Evolutionary conservation across 2,113 vertebrate species (phyloP).

Genomic region (Eulemur macaco): DNA sequence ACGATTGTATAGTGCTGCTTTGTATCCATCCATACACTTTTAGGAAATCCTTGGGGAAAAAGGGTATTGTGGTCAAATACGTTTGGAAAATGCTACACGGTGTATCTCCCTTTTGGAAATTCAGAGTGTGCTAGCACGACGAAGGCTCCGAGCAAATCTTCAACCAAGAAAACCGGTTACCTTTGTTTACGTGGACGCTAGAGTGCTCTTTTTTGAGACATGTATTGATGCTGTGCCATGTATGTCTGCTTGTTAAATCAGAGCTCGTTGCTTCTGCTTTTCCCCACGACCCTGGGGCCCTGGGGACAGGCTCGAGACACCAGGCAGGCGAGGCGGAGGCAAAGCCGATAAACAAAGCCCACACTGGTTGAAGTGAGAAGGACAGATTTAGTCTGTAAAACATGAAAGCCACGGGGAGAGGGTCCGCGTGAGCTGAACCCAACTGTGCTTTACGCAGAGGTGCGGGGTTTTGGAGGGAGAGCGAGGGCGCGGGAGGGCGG

Average conservation of each 20-base stretch:
- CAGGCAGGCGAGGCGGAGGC: not conserved
- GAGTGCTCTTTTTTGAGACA: not conserved
- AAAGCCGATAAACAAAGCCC: not conserved
- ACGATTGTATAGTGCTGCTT: not conserved
- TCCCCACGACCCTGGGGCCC: not conserved
- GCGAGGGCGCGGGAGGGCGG: too few species aligned
- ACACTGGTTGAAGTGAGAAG: not conserved
- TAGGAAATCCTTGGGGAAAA: not conserved
- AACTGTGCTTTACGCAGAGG: not conserved
- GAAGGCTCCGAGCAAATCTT: not conserved
- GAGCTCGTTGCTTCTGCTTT: not conserved
- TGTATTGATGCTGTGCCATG: not conserved
- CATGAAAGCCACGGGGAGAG: not conserved
- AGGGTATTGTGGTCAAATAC: not conserved
- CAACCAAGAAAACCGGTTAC: not conserved
- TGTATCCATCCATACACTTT: not conserved
- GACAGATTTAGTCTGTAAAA: not conserved
- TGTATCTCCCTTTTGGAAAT: not conserved
- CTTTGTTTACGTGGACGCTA: not conserved
- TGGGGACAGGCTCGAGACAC: not conserved
- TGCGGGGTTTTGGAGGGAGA: too few species aligned
- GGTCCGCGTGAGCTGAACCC: not conserved
- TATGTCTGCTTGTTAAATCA: not conserved
- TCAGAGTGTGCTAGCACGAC: not conserved
- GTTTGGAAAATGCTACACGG: not conserved